These are phyloP conservation scores for Oscarella lobularis DNA, from an alignment of 37 sponge, comb jelly and placozoan genomes.

Conservation along the genomic window DNA sequence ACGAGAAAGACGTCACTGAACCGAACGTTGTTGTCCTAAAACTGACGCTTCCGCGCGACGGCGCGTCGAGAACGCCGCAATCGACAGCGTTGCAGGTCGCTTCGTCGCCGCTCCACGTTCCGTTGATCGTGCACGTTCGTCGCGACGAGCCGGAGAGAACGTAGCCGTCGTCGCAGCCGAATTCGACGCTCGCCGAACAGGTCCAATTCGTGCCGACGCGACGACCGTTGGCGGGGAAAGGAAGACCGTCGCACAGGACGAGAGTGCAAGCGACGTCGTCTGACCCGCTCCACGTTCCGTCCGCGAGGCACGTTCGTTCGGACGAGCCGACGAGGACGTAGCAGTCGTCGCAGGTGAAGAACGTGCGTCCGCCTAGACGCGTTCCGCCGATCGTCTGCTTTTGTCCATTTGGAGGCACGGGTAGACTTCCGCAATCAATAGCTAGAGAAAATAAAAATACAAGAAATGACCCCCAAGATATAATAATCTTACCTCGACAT, in stretches of 20 bases:
- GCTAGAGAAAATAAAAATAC: too few species aligned
- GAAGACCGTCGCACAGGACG: not conserved
- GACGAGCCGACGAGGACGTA: too few species aligned
- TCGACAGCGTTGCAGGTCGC: not conserved
- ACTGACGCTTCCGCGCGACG: too few species aligned
- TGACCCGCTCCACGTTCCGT: not conserved
- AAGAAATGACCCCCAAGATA: too few species aligned
- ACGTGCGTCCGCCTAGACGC: too few species aligned
- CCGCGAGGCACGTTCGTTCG: not conserved
- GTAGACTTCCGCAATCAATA: too few species aligned
- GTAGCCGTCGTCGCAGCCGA: not conserved
- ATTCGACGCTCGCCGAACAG: not conserved
- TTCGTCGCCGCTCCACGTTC: not conserved
- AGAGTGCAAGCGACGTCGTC: not conserved
- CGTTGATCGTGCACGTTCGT: not conserved
- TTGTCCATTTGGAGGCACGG: too few species aligned
- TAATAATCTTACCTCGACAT: constrained; percentile 12
- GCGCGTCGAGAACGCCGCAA: too few species aligned
- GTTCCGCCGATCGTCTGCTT: too few species aligned
- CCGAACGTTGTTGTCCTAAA: too few species aligned
- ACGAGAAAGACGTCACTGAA: too few species aligned
- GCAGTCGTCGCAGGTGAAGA: too few species aligned
- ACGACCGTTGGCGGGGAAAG: not conserved
- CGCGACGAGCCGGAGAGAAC: not conserved
- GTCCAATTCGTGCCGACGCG: not conserved